Conservation (phyloP, 2,888 invertebrate genomes). For the Drosophila eohydei region DNA sequence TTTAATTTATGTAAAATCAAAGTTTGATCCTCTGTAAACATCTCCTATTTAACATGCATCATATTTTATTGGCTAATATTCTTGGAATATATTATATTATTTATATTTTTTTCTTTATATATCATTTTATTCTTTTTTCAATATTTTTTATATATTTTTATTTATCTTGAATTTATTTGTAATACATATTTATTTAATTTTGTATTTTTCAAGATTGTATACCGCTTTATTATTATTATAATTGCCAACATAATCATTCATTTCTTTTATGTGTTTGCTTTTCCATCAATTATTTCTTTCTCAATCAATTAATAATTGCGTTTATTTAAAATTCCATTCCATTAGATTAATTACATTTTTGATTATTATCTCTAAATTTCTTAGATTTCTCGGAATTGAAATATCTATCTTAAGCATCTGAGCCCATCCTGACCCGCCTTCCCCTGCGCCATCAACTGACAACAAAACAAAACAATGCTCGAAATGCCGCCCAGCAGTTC, state of each 20-base stretch:
- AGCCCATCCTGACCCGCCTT: background rate
- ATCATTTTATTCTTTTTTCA: too few relatives aligned
- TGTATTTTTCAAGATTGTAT: too few relatives aligned
- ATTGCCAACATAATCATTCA: background rate
- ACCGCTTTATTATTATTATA: too few relatives aligned
- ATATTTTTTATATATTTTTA: too few relatives aligned
- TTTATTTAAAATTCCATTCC: background rate
- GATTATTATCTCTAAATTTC: background rate
- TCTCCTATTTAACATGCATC: too few relatives aligned
- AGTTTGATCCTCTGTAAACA: too few relatives aligned
- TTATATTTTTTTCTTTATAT: too few relatives aligned
- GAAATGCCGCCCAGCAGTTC: constrained; percentile 20
- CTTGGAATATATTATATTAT: too few relatives aligned
- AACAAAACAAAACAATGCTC: constrained; percentile 38
- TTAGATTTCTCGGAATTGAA: background rate
- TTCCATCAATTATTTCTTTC: background rate
- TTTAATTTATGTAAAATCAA: too few relatives aligned
- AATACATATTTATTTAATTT: too few relatives aligned
- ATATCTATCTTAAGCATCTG: background rate
- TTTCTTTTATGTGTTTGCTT: background rate
- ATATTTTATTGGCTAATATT: too few relatives aligned
- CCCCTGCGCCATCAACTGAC: background rate
- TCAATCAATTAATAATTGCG: background rate
- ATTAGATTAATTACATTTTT: background rate
- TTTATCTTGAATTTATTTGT: too few relatives aligned